A percentile compares a stretch with the other conserved stretches of the same genome.
Evolutionary conservation across 2,113 vertebrate species (phyloP).

Genomic region (Steatornis caripensis): DNA sequence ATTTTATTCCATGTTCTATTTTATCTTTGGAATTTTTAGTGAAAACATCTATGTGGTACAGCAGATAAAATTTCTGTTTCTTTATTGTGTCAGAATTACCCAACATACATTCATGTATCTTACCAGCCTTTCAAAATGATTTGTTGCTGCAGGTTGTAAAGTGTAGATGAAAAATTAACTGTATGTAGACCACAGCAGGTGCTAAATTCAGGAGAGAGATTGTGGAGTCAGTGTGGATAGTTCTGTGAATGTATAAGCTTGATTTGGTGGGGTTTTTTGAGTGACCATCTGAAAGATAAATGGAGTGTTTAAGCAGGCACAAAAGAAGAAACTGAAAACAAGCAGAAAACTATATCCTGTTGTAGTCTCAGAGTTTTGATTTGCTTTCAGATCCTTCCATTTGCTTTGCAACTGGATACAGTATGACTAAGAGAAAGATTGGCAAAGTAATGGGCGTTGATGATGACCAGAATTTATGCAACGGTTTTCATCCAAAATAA

Average conservation of each 20-base stretch:
- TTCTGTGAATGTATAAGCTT: neutral
- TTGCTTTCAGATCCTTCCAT: neutral
- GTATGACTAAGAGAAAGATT: neutral
- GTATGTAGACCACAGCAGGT: neutral
- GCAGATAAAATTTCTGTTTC: neutral
- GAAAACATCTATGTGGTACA: neutral
- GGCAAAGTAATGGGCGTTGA: no score
- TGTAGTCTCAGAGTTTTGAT: neutral
- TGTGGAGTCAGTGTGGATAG: neutral
- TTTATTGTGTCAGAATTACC: neutral
- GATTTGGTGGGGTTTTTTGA: neutral
- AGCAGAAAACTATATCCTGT: neutral
- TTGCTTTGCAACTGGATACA: neutral
- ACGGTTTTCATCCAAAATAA: neutral
- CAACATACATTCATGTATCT: neutral
- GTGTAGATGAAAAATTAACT: neutral
- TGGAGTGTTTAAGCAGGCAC: neutral
- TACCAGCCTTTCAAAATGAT: neutral
- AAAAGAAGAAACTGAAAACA: neutral
- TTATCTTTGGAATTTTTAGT: neutral
- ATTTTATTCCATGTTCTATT: neutral
- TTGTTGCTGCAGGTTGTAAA: neutral
- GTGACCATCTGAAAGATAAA: neutral
- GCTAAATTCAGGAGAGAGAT: neutral
- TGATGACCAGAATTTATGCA: neutral